Evolutionary conservation across 2,113 vertebrate species (phyloP).

Genomic region (Rallus limicola): DNA sequence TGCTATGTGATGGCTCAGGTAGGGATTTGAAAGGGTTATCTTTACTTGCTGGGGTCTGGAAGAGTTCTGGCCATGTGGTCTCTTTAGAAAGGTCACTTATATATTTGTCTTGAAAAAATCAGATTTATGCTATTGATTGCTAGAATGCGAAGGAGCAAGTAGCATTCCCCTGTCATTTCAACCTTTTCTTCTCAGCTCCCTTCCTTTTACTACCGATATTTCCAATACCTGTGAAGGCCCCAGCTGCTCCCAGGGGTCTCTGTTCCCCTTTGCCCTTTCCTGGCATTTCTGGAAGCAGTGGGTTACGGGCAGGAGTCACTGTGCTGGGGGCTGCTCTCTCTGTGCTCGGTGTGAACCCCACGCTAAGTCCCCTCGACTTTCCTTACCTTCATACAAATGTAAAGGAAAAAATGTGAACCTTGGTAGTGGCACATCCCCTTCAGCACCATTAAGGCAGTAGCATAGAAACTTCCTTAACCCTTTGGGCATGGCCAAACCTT

Average conservation of each 20-base stretch:
- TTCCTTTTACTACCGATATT: conserved; percentile 4
- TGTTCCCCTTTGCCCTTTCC: conserved; percentile 39
- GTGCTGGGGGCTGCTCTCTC: neutral
- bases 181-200: conserved; percentile 12
- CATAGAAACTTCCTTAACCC: neutral
- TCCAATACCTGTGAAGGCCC: neutral
- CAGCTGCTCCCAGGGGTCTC: neutral
- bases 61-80: neutral
- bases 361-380: neutral
- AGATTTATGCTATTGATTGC: conserved; percentile 52
- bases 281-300: conserved; percentile 14
- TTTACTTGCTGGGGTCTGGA: neutral
- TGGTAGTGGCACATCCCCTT: neutral
- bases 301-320: neutral
- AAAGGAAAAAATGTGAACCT: neutral
- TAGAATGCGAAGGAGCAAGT: neutral
- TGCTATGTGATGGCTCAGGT: neutral
- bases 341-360: neutral
- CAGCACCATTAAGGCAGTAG: neutral
- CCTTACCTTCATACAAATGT: neutral
- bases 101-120: conserved; percentile 34
- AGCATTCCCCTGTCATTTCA: conserved; percentile 46
- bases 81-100: conserved; percentile 54
- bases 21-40: conserved; percentile 27
- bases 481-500: neutral